These are phyloP conservation scores for Scolopax mira DNA, from an alignment of 2,113 vertebrate species.

Conservation along the genomic window DNA sequence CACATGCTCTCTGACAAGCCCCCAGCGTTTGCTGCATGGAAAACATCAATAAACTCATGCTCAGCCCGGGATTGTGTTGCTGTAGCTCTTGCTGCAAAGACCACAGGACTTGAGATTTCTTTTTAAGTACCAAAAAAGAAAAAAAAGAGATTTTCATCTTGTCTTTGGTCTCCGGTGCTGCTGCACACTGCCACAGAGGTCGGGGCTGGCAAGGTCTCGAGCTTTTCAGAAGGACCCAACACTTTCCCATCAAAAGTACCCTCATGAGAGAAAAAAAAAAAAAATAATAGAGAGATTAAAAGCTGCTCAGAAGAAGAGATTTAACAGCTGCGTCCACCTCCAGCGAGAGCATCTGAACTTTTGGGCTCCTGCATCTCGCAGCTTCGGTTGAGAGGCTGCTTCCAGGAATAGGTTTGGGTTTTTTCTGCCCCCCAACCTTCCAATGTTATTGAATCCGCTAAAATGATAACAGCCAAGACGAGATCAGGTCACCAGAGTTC, in stretches of 20 bases:
- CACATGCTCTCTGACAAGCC: rapidly evolving
- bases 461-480: background rate
- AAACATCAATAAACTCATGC: background rate
- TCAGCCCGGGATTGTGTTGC: background rate
- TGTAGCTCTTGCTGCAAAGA: background rate
- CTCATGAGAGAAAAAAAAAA: background rate
- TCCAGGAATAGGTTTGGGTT: background rate
- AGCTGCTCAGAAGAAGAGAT: background rate
- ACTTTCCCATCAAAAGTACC: background rate
- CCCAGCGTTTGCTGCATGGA: too few relatives aligned
- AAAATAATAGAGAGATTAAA: background rate
- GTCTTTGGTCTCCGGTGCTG: background rate
- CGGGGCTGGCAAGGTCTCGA: rapidly evolving
- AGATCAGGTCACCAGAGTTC: background rate
- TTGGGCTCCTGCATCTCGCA: background rate
- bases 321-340: background rate
- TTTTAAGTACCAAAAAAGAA: background rate
- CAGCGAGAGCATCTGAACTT: background rate
- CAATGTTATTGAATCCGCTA: background rate
- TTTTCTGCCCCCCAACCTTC: background rate
- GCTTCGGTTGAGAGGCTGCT: background rate
- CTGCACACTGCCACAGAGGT: rapidly evolving
- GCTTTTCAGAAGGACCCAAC: background rate
- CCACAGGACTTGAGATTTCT: background rate
- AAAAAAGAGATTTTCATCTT: background rate